A percentile compares a stretch with the other conserved stretches of the same genome.
Evolutionary conservation across 2,888 invertebrate species (phyloP).

Genomic region (Clepsis dumicolana): DNA sequence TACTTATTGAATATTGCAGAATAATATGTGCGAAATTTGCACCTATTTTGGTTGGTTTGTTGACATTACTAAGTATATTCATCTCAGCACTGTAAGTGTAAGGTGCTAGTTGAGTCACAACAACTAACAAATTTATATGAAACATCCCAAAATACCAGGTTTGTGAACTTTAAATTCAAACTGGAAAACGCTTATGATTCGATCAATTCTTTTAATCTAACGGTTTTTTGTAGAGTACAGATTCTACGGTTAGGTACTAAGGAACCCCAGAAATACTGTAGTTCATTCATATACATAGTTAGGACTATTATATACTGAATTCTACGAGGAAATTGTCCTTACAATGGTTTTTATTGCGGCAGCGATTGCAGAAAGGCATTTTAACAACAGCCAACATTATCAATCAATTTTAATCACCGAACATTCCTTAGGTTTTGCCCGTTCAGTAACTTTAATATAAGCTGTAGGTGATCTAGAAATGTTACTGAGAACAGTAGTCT

Average conservation of each 20-base stretch:
- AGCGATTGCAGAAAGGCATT: conserved; percentile 33
- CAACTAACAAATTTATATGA: neutral
- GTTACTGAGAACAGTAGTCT: neutral
- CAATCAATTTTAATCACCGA: conserved; percentile 15
- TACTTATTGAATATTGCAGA: neutral
- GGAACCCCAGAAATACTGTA: conserved; percentile 6
- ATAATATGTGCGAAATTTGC: neutral
- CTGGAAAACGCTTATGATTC: neutral
- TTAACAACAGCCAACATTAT: conserved; percentile 17
- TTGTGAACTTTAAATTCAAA: neutral
- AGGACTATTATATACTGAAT: too few relatives aligned
- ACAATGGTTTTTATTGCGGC: conserved; percentile 19
- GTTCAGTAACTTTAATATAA: neutral
- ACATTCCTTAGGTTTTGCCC: conserved; percentile 22
- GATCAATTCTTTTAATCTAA: neutral
- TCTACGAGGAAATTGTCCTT: too few relatives aligned
- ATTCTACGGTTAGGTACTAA: too few relatives aligned
- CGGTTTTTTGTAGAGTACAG: too few relatives aligned
- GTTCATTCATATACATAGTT: too few relatives aligned
- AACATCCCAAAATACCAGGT: neutral
- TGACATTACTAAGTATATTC: neutral
- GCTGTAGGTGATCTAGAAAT: too few relatives aligned
- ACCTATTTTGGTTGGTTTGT: neutral
- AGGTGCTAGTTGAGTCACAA: neutral
- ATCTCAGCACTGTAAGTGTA: neutral